A percentile compares a stretch with the other conserved stretches of the same genome.
Conservation (phyloP, 1,140 invertebrate genomes). For the Pogonus chalceus region DNA sequence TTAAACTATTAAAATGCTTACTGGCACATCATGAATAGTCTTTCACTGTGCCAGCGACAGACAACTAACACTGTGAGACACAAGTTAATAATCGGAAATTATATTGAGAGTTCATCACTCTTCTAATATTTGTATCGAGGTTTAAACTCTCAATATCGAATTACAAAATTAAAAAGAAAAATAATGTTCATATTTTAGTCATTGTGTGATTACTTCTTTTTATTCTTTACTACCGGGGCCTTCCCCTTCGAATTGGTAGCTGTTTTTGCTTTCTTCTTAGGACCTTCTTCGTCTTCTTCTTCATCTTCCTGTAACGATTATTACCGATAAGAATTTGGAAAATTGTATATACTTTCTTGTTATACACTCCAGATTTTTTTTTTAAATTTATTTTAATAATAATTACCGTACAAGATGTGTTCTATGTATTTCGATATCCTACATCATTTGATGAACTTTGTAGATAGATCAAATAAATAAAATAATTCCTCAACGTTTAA, state of each 20-base stretch:
- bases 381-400: constrained; percentile 16
- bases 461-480: background rate
- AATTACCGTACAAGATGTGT: constrained; percentile 13
- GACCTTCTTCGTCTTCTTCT: constrained; percentile 52
- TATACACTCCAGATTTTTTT: constrained; percentile 9
- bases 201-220: constrained; percentile 31
- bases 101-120: background rate
- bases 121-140: background rate
- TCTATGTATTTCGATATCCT: background rate
- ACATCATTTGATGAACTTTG: background rate
- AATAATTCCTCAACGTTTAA: constrained; percentile 7
- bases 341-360: too few relatives aligned
- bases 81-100: too few relatives aligned
- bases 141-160: background rate
- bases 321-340: too few relatives aligned
- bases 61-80: too few relatives aligned
- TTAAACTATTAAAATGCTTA: background rate
- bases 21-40: too few relatives aligned
- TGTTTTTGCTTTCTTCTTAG: constrained; percentile 54
- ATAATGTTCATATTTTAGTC: background rate
- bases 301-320: constrained; percentile 41
- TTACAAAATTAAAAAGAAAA: background rate
- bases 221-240: constrained; percentile 36
- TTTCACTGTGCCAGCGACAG: background rate
- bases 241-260: constrained; percentile 50